Percentiles rank a stretch among this genome's conserved stretches.
These are phyloP conservation scores for Gnatocerus cornutus DNA, from an alignment of 2,888 invertebrate species.

Conservation along the genomic window DNA sequence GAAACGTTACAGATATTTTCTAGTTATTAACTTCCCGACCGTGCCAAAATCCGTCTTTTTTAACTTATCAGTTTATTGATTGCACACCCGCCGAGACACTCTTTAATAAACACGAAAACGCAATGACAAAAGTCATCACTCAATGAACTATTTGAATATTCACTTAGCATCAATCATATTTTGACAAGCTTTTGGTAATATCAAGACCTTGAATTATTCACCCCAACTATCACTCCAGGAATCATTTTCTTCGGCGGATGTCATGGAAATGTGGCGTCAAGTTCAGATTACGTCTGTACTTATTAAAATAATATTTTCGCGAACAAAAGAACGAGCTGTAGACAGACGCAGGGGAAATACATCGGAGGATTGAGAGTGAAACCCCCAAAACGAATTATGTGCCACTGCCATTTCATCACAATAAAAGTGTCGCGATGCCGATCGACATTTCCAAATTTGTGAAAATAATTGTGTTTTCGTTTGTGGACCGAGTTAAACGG, in stretches of 20 bases:
- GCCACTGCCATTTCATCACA: constrained; percentile 7
- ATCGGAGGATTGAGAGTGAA: constrained; percentile 29
- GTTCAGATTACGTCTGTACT: constrained; percentile 24
- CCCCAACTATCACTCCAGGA: constrained; percentile 37
- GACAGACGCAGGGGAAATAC: constrained; percentile 36
- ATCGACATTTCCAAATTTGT: constrained; percentile 6
- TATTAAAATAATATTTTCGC: constrained; percentile 46
- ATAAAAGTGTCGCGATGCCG: constrained; percentile 9
- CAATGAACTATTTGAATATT: constrained; percentile 59
- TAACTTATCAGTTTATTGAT: not conserved
- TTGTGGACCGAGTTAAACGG: not conserved
- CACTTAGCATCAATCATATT: constrained; percentile 59
- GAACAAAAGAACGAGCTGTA: constrained; percentile 24
- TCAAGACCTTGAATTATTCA: constrained; percentile 44
- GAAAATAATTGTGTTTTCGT: constrained; percentile 7
- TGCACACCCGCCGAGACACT: constrained; percentile 1
- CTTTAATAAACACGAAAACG: constrained; percentile 32
- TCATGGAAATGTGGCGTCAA: constrained; percentile 41
- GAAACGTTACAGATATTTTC: constrained; percentile 49
- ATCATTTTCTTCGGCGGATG: constrained; percentile 25
- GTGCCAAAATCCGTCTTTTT: constrained; percentile 10
- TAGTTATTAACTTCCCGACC: constrained; percentile 37
- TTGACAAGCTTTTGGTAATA: constrained; percentile 46
- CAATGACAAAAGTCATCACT: constrained; percentile 55
- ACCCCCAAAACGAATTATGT: constrained; percentile 34